Evolutionary conservation across 2,888 invertebrate genomes (phyloP), one percentile per base, ranked within the genome.

Genomic region (Epsilonema sp.): DNA sequence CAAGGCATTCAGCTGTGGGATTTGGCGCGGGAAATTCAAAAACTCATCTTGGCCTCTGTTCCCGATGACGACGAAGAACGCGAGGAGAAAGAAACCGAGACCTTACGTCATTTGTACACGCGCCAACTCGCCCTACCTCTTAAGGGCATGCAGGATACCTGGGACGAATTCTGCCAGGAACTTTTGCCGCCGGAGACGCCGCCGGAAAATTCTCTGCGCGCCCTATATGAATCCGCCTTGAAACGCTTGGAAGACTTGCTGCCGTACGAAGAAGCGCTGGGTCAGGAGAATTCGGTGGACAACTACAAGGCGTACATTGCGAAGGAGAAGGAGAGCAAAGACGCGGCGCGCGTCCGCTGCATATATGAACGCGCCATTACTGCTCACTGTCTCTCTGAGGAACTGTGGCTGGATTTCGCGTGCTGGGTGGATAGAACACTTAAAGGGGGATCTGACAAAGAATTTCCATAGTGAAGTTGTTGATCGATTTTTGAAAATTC

Each of bases 381-480:
- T 37, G 23, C 19, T 24, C 38, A 67, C 52, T 66, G 66, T 61
- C 76, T 53, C 65, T 70, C 64, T 62, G 53, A 71, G 2, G 65
- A 69, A 5, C 61, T 77, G 5, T 78, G 78, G 78, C 58, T 67
- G 47, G 73, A 75, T 49, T 79, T 74, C 57, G 60, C 73, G 20
- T 65, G 68, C 24, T 77, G 73, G 58, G 56, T 75, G 49, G 23
- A 25, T n/a, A 56, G 37, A 54, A 58, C 13, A 58, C 59, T 22
- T 76, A 75, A 66, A 67, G 55, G 64, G 61, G 3, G 76, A n/a
- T n/a, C n/a, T n/a, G n/a, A n/a, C n/a, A n/a, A n/a, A n/a, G n/a
- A n/a, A n/a, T n/a, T n/a, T n/a, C 76, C 56, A 65, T 76, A 39
- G 58, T 67, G 36, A 74, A 73, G 57, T 75, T 76, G 53, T 68